Conservation (phyloP, 2,797 vertebrate species). For the Falco columbarius region DNA sequence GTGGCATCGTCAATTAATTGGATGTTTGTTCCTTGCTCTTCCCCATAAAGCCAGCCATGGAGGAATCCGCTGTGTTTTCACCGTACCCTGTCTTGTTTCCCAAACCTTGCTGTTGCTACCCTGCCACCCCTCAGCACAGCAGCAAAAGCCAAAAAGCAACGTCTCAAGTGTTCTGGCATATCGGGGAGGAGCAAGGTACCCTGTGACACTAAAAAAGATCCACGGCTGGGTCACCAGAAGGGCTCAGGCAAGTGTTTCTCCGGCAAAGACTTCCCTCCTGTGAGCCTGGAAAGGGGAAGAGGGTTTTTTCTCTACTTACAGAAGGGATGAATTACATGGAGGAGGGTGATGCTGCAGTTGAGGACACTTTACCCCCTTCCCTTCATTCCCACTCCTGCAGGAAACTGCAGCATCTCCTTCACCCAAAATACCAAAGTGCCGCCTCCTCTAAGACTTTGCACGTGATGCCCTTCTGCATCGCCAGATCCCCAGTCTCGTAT, state of each 20-base stretch:
- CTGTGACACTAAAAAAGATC: background rate
- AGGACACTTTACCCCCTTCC: background rate
- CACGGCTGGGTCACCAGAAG: background rate
- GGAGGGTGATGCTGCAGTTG: background rate
- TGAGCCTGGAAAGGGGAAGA: background rate
- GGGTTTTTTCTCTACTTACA: background rate
- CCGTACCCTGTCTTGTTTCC: background rate
- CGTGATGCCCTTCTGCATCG: background rate
- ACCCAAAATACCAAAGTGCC: background rate
- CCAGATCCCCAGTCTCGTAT: background rate
- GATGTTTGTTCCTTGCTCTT: background rate
- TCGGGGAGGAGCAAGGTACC: rapidly evolving
- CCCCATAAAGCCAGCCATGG: background rate
- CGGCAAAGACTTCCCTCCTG: background rate
- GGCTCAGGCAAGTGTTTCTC: background rate
- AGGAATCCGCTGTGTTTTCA: background rate
- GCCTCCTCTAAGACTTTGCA: background rate
- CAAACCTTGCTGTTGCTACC: rapidly evolving
- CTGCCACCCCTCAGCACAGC: background rate
- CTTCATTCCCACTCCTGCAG: background rate
- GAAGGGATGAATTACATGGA: background rate
- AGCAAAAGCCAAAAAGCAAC: background rate
- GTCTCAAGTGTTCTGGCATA: background rate
- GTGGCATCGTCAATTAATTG: background rate
- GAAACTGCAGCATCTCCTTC: background rate